Conservation (phyloP, 2,888 invertebrate species). For the Machimus rusticus region DNA sequence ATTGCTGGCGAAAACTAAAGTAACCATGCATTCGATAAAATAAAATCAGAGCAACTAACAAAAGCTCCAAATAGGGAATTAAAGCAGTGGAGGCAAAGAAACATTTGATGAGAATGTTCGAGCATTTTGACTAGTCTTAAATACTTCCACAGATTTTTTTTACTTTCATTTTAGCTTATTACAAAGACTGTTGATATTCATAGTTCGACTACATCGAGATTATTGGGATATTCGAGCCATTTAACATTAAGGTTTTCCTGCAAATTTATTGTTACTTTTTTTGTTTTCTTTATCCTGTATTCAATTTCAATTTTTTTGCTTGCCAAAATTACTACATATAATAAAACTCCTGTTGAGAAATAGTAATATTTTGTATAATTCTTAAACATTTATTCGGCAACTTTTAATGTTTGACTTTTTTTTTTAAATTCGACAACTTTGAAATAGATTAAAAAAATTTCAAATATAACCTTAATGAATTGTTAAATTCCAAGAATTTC, state of each 20-base stretch:
- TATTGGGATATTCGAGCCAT: not conserved
- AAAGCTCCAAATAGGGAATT: not conserved
- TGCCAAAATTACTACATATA: not conserved
- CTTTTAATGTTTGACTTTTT: not conserved
- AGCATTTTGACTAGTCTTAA: slow-evolving; percentile 23
- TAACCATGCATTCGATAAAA: not conserved
- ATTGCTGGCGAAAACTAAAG: not conserved
- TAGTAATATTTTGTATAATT: not conserved
- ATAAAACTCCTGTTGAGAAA: not conserved
- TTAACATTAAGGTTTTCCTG: not conserved
- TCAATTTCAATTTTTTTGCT: not conserved
- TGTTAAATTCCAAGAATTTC: not conserved
- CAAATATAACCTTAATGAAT: not conserved
- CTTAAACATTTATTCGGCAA: not conserved
- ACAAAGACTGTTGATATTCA: not conserved
- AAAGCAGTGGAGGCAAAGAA: not conserved
- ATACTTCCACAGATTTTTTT: not conserved
- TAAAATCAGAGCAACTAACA: not conserved
- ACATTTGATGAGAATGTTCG: not conserved
- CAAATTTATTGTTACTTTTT: not conserved
- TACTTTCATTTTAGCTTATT: slow-evolving; percentile 8
- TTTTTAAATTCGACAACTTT: not conserved
- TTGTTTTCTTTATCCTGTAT: not conserved
- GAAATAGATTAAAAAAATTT: not conserved
- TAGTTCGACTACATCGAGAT: not conserved